Evolutionary conservation across 2,797 vertebrate species (phyloP), one percentile per base, ranked within the genome.

Genomic region (Phalloptychus januarius): DNA sequence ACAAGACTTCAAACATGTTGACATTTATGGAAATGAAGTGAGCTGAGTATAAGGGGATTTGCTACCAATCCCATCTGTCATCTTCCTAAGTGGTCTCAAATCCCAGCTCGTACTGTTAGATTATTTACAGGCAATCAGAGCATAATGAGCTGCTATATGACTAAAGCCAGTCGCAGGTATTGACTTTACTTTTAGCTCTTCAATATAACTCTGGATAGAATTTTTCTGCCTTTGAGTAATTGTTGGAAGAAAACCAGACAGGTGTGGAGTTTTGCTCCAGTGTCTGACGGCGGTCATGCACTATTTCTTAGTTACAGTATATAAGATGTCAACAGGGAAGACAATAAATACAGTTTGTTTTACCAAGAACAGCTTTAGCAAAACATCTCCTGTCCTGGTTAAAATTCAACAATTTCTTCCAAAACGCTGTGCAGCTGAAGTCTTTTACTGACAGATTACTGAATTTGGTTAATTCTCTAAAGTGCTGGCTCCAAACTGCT

Each of bases 41-140:
- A 90, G 90, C 80, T 86, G 87, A 86, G 84, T 91, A 87, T 91
- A 89, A 92, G 89, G 89, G 89, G 90, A 93, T 93, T 93, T 92
- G 89, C 87, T 74, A 76, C 86, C 88, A 86, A 93, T 91, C 92
- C 92, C 89, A 89, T 92, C 92, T 93, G 93, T 93, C 93, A 93
- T 93, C 91, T 91, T 92, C 86, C 88, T 92, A 93, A 93, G 85
- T 91, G 91, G 89, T 88, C 88, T 88, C 56, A 88, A 92, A 93
- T 92, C 91, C 89, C 38, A 83, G 78, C 45, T 86, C 80, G 85
- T 81, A 70, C 75, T 75, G 75, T 77, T 79, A 86, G 88, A 89
- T 93, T 91, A 91, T 86, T 54, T 54, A 50, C 69, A 75, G 56
- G 75, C 86, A 82, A 79, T 80, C 73, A 87, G 84, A 90, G 83